Evolutionary conservation across 2,888 invertebrate species (phyloP).

Genomic region (Chalcosyrphus nemorum): DNA sequence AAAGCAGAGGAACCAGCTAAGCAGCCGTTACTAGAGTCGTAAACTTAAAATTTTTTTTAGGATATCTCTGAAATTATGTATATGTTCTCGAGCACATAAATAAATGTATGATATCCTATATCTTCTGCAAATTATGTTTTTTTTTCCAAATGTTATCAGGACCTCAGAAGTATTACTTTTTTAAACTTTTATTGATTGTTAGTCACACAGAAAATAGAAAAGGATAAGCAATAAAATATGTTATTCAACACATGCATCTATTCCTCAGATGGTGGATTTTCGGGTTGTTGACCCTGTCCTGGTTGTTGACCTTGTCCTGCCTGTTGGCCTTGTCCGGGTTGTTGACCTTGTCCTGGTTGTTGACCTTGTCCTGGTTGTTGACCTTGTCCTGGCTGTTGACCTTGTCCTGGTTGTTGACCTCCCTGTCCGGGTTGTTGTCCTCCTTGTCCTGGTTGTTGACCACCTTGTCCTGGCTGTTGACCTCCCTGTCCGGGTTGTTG

Average conservation of each 20-base stretch:
- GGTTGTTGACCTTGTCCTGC: background rate
- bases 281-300: background rate
- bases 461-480: background rate
- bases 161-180: too few species aligned
- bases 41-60: background rate
- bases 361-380: constrained; percentile 1
- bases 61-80: background rate
- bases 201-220: background rate
- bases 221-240: background rate
- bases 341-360: background rate
- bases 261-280: background rate
- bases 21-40: background rate
- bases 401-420: constrained; percentile 6
- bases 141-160: too few species aligned
- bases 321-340: background rate
- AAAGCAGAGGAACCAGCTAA: background rate
- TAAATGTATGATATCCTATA: background rate
- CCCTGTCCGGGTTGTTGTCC: background rate
- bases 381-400: background rate
- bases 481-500: constrained; percentile 6
- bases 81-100: background rate
- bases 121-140: background rate
- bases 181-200: background rate
- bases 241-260: background rate
- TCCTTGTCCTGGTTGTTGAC: background rate